These are phyloP conservation scores for Phrynocephalus versicolor DNA, from an alignment of 2,113 vertebrate genomes.

Conservation along the genomic window DNA sequence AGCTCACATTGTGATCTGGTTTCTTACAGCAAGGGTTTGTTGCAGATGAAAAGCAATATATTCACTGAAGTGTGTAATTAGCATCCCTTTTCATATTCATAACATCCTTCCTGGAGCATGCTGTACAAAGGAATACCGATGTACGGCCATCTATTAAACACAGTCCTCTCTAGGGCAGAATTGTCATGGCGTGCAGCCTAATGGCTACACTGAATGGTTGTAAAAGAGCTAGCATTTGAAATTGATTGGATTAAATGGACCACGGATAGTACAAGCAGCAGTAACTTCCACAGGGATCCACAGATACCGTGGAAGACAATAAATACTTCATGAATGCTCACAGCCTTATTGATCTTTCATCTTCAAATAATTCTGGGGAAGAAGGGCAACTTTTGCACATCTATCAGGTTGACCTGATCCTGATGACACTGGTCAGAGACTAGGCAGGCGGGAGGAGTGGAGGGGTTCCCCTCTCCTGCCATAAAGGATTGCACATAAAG, in stretches of 20 bases:
- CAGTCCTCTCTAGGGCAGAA: not conserved
- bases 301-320: not conserved
- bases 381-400: not conserved
- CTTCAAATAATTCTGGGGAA: not conserved
- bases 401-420: no score
- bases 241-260: constrained; percentile 4
- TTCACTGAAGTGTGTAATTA: constrained; percentile 1
- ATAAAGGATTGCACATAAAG: no score
- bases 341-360: not conserved
- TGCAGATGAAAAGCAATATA: not conserved
- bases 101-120: not conserved
- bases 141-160: not conserved
- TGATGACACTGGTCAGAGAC: no score
- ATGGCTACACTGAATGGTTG: not conserved
- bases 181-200: not conserved
- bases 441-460: no score
- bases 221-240: not conserved
- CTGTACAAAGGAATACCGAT: not conserved
- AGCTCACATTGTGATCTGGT: not conserved
- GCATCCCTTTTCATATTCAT: not conserved
- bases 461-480: no score
- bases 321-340: not conserved
- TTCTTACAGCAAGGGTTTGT: not conserved
- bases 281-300: not conserved
- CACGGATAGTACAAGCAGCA: not conserved